These are phyloP conservation scores for Apteryx mantelli DNA, from an alignment of 2,113 vertebrate species.

Conservation along the genomic window DNA sequence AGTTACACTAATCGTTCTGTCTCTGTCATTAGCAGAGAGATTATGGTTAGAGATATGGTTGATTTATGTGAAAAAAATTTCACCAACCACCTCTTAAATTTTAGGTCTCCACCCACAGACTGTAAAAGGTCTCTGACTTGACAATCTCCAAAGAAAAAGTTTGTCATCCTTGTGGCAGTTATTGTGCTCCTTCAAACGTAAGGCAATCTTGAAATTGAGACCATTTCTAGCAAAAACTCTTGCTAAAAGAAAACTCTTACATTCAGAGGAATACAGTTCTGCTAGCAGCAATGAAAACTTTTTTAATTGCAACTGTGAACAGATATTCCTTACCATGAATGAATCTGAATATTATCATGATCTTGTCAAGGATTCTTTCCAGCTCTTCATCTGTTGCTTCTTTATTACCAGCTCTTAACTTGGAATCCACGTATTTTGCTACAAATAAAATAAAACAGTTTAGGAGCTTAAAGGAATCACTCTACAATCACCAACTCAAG, in stretches of 20 bases:
- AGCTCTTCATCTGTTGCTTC: slow-evolving; percentile 87
- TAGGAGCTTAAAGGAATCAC: background rate
- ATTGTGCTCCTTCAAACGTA: background rate
- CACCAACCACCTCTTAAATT: background rate
- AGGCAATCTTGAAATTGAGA: background rate
- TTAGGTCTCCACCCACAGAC: background rate
- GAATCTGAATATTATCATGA: slow-evolving; percentile 88
- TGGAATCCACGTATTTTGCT: slow-evolving; percentile 87
- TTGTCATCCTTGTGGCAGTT: background rate
- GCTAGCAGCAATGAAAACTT: background rate
- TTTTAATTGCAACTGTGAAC: background rate
- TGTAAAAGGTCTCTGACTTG: background rate
- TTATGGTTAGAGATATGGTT: background rate
- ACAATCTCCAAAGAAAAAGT: background rate
- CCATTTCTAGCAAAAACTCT: background rate
- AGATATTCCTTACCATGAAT: slow-evolving; percentile 80
- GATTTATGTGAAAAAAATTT: background rate
- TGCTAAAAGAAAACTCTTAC: background rate
- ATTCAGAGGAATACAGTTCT: background rate
- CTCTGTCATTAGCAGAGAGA: background rate
- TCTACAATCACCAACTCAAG: background rate
- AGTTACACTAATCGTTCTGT: background rate
- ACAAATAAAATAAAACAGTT: slow-evolving; percentile 47
- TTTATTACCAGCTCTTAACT: slow-evolving; percentile 85
- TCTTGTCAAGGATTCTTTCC: slow-evolving; percentile 86